phyloP scores from a whole-genome alignment of 2,797 vertebrate species.

The Argya squamiceps region DNA sequence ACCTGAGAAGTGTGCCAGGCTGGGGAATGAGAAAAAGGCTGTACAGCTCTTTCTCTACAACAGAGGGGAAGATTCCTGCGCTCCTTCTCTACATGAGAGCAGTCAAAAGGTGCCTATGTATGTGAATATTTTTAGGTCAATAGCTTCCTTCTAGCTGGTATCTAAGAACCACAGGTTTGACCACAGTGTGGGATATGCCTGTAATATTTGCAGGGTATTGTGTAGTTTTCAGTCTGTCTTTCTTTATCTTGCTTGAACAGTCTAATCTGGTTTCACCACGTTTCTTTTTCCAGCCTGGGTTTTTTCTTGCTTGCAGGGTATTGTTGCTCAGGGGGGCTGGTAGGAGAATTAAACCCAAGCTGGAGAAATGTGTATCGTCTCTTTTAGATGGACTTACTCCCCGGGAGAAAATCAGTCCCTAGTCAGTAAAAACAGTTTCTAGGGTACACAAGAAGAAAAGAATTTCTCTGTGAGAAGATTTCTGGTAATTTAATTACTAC shows the following conservation, averaged over 20 bases:
- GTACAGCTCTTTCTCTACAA: background rate
- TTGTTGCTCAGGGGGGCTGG: background rate
- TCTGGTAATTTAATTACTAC: constrained; percentile 44
- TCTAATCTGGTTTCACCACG: background rate
- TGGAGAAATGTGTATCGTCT: background rate
- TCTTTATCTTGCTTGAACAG: constrained; percentile 21
- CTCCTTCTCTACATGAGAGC: background rate
- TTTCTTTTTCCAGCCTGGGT: background rate
- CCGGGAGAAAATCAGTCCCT: background rate
- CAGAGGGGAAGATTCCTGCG: background rate
- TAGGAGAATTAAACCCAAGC: background rate
- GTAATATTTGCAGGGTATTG: background rate
- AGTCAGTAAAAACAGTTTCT: constrained; percentile 22
- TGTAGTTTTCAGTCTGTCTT: background rate
- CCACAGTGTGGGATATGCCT: background rate
- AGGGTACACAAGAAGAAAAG: background rate
- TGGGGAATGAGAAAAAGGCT: background rate
- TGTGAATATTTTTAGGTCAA: background rate
- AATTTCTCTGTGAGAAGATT: constrained; percentile 2
- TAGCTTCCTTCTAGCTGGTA: background rate
- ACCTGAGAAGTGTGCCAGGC: background rate
- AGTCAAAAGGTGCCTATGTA: background rate
- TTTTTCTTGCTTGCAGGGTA: background rate
- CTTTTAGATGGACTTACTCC: background rate
- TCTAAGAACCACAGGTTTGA: background rate